Evolutionary conservation across 2,113 vertebrate species (phyloP).

Genomic region (Microcebus lehilahytsara): DNA sequence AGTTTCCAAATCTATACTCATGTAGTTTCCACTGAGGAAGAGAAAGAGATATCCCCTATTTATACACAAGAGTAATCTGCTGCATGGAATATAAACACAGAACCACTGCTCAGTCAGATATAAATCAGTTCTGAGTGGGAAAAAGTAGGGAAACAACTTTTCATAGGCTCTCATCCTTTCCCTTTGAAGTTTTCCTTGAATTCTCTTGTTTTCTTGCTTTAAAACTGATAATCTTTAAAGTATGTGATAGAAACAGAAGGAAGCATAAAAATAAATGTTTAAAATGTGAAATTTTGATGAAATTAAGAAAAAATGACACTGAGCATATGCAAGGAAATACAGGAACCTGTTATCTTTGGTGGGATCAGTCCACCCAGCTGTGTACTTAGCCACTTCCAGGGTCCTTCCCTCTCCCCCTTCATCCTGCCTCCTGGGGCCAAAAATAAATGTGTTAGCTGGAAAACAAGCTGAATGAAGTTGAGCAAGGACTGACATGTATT

Average conservation of each 20-base stretch:
- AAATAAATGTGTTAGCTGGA: slow-evolving; percentile 14
- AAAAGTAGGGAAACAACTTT: background rate
- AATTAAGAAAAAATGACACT: background rate
- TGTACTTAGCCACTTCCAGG: background rate
- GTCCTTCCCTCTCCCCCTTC: background rate
- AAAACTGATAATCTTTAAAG: background rate
- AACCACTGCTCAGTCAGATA: background rate
- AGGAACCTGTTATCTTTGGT: background rate
- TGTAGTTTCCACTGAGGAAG: background rate
- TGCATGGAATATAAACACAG: background rate
- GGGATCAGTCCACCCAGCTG: background rate
- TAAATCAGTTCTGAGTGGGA: background rate
- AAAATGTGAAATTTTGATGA: slow-evolving; percentile 16
- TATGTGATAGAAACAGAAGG: background rate
- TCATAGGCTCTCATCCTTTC: background rate
- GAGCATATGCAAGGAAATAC: background rate
- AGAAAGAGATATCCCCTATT: background rate
- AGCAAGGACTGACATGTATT: background rate
- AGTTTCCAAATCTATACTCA: slow-evolving; percentile 24
- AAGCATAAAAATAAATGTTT: background rate
- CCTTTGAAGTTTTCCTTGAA: slow-evolving; percentile 27
- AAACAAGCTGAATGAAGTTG: background rate
- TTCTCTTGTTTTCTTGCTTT: slow-evolving; percentile 42
- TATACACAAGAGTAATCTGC: background rate
- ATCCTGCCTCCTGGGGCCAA: background rate